A percentile compares a stretch with the other conserved stretches of the same genome.
Evolutionary conservation across 2,888 invertebrate genomes (phyloP).

Genomic region (Rotaria macrura): DNA sequence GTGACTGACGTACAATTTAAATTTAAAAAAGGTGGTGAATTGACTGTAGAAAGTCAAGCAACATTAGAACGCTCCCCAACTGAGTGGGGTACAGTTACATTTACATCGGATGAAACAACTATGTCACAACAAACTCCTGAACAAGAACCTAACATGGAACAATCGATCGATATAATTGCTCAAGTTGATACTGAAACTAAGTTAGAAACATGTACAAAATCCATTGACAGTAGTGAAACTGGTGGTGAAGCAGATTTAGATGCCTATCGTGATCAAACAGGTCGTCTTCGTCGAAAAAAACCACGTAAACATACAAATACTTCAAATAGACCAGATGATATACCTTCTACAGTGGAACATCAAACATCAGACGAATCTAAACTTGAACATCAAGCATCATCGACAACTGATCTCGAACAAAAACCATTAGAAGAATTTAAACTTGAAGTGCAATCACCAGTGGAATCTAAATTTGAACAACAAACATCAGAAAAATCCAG

Average conservation of each 20-base stretch:
- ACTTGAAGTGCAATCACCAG: background rate
- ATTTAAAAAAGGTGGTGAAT: background rate
- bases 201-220: background rate
- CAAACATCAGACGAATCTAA: background rate
- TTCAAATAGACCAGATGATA: background rate
- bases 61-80: background rate
- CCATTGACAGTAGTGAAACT: background rate
- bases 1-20: background rate
- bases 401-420: background rate
- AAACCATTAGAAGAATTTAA: background rate
- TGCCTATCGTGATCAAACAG: background rate
- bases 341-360: background rate
- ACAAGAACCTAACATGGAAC: background rate
- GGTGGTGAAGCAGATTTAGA: background rate
- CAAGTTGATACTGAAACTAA: background rate
- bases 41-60: background rate
- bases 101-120: background rate
- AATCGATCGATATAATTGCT: background rate
- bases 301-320: background rate
- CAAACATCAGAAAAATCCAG: too few species aligned
- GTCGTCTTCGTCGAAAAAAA: conserved; percentile 11
- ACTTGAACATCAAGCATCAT: too few species aligned
- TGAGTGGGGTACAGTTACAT: background rate
- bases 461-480: too few species aligned
- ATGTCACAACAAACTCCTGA: background rate